A percentile compares a stretch with the other conserved stretches of the same genome.
phyloP scores from a whole-genome alignment of 2,888 invertebrate species.

The Notodonta dromedarius region DNA sequence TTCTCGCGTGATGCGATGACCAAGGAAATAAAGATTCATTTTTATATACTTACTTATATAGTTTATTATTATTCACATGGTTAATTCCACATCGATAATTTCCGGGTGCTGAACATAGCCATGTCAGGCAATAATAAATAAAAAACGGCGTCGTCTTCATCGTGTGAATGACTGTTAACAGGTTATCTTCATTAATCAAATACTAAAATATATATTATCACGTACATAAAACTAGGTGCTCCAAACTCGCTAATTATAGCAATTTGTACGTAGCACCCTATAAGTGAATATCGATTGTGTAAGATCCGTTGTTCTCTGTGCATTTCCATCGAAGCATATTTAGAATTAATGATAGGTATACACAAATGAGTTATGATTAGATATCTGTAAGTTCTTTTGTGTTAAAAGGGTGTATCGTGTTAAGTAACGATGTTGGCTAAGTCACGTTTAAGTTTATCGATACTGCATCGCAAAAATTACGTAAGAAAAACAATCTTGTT shows the following conservation, averaged over 20 bases:
- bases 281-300: conserved; percentile 15
- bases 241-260: not conserved
- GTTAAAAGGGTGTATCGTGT: conserved; percentile 60
- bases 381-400: conserved; percentile 69
- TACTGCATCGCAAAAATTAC: conserved; percentile 65
- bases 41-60: too few relatives aligned
- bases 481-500: conserved; percentile 57
- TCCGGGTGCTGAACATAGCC: too few relatives aligned
- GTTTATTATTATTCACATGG: too few relatives aligned
- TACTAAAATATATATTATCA: too few relatives aligned
- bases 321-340: conserved; percentile 66
- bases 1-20: too few relatives aligned
- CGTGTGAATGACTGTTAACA: too few relatives aligned
- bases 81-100: too few relatives aligned
- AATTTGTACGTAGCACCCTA: not conserved
- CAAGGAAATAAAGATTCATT: too few relatives aligned
- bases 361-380: conserved; percentile 66
- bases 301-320: conserved; percentile 29
- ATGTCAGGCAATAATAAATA: too few relatives aligned
- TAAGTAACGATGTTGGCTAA: conserved; percentile 71
- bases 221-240: too few relatives aligned
- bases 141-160: too few relatives aligned
- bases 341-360: conserved; percentile 67
- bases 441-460: conserved; percentile 73
- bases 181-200: too few relatives aligned